Base-by-base conservation (phyloP, 2,113 vertebrate species). In the Myrmophylax atrothorax region DNA sequence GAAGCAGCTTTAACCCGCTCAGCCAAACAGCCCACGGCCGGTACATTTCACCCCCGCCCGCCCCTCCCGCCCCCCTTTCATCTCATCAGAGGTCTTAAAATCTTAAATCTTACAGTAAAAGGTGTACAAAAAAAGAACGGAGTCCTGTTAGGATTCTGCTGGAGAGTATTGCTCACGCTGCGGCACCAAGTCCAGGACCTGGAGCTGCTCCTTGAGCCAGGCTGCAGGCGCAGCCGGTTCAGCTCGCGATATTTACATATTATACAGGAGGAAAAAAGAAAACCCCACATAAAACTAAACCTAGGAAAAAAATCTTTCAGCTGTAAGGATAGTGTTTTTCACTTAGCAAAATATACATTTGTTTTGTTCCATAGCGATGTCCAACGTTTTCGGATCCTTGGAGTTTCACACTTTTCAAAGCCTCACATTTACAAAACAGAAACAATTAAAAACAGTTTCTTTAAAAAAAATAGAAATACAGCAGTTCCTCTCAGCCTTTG, bases 291-390 rank as follows among this genome's bases (percentile, higher is more conserved):
- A 93, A 96, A 97, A 97, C 97, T 97, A 98, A 98, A 97, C 93
- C 98, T 98, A 98, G 97, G 97, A 53, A 35, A 97, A 98, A 98
- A 98, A 94, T 98, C 98, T 98, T 98, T 98, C 98, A 98, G 98
- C 97, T 98, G 98, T 98, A 97, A 97, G 97, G 97, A 98, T 98
- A 98, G 98, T 97, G 97, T 98, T 97, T 96, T 73, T 94, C 99
- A 98, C 98, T 98, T 99, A 99, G 98, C 98, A 98, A 99, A 98
- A 99, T 98, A 98, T 98, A 99, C 98, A 99, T 97, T 98, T 98
- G 97, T 98, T 98, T 98, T 98, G 98, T 97, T 98, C 97, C 92
- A 94, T 90, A 98, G 93, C 78, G 91, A 91, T 96, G 96, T 97
- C 97, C 94, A 91, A 85, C 96, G 88, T 97, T 97, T 98, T 97